These are phyloP conservation scores for Hedya salicella DNA, from an alignment of 2,888 invertebrate species.

Conservation along the genomic window DNA sequence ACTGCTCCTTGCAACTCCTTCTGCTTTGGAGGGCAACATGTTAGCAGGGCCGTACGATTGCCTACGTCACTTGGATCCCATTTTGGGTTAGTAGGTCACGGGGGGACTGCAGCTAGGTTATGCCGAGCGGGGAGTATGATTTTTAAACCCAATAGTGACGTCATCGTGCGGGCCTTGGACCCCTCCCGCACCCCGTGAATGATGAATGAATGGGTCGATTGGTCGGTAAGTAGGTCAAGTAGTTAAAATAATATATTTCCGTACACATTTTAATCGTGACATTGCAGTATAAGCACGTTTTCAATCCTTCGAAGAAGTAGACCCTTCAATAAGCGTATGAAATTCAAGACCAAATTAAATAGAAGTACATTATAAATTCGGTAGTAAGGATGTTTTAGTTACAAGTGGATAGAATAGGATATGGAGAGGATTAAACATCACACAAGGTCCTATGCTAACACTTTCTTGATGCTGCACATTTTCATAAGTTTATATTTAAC, in stretches of 20 bases:
- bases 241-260: slow-evolving; percentile 15
- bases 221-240: slow-evolving; percentile 49
- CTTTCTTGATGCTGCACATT: too few species aligned
- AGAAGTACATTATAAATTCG: neutral
- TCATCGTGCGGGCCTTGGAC: slow-evolving; percentile 67
- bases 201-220: slow-evolving; percentile 79
- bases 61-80: slow-evolving; percentile 76
- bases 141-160: slow-evolving; percentile 76
- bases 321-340: neutral
- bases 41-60: slow-evolving; percentile 64
- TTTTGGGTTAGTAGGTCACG: slow-evolving; percentile 82
- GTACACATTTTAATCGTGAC: neutral
- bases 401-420: too few species aligned
- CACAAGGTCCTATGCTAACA: too few species aligned
- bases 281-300: neutral
- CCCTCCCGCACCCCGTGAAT: slow-evolving; percentile 66
- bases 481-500: too few species aligned
- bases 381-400: neutral
- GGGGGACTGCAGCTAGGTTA: slow-evolving; percentile 74
- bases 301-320: neutral
- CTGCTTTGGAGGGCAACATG: slow-evolving; percentile 51
- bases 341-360: neutral
- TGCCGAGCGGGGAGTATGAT: slow-evolving; percentile 65
- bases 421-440: too few species aligned
- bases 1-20: slow-evolving; percentile 43